phyloP scores from a whole-genome alignment of 2,888 invertebrate genomes.

The Sarcophaga rosellei region DNA sequence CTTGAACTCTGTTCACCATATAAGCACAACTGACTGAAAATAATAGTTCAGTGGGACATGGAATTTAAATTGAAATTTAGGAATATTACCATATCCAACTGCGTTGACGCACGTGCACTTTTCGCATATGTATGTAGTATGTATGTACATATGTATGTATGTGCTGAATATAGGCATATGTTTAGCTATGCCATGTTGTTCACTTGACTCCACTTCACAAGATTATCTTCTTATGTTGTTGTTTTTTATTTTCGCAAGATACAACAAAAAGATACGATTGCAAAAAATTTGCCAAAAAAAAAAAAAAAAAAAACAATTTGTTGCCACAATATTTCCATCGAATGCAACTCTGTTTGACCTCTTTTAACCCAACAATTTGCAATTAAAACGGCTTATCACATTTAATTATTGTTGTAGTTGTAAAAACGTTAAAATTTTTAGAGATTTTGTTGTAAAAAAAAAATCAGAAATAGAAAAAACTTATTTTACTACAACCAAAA shows the following conservation, averaged over 20 bases:
- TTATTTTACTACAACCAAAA: no score
- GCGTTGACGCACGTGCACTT: conserved; percentile 55
- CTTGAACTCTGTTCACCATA: conserved; percentile 2
- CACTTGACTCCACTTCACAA: conserved; percentile 30
- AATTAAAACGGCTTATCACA: conserved; percentile 65
- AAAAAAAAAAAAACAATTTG: neutral
- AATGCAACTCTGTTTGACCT: conserved; percentile 51
- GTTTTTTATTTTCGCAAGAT: neutral
- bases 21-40: conserved; percentile 1
- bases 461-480: neutral
- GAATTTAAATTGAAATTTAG: conserved; percentile 23
- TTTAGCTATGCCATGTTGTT: conserved; percentile 9
- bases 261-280: conserved; percentile 37
- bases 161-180: neutral
- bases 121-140: conserved; percentile 20
- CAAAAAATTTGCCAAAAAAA: conserved; percentile 43
- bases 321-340: conserved; percentile 43
- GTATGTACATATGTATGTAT: neutral
- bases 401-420: conserved; percentile 53
- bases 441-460: conserved; percentile 50
- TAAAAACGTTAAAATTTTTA: conserved; percentile 56
- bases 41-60: conserved; percentile 14
- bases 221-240: no score
- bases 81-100: conserved; percentile 18
- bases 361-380: conserved; percentile 63